Conservation (phyloP, 2,888 invertebrate genomes). For the Apocheima hispidaria region DNA sequence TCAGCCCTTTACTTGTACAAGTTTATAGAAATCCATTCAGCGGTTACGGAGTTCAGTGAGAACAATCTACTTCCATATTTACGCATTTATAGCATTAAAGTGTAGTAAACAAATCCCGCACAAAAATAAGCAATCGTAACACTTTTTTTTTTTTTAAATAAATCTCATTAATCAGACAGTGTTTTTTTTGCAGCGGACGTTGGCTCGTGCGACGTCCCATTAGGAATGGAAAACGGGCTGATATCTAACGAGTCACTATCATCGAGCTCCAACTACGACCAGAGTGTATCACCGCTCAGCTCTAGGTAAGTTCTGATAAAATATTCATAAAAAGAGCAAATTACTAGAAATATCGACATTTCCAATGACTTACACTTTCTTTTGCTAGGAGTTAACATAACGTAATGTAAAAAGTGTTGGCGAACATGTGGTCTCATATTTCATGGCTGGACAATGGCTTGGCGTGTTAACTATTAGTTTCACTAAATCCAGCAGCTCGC, state of each 20-base stretch:
- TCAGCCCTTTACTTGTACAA: no score
- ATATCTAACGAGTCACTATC: constrained; percentile 94
- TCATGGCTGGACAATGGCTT: neutral
- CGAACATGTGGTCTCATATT: neutral
- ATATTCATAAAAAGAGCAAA: neutral
- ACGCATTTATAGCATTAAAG: no score
- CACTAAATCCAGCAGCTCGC: constrained; percentile 22
- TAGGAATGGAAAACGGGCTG: constrained; percentile 95
- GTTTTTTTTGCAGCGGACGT: constrained; percentile 68
- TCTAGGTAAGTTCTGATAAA: constrained; percentile 88
- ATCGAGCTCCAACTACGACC: constrained; percentile 94
- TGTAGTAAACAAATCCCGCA: no score
- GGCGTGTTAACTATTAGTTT: constrained; percentile 15
- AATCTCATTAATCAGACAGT: neutral
- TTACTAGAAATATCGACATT: neutral
- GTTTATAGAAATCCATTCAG: no score
- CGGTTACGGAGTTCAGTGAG: no score
- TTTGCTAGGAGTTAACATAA: no score
- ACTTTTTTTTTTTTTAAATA: neutral
- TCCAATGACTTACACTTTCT: no score
- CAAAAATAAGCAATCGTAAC: no score
- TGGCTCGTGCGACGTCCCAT: constrained; percentile 90
- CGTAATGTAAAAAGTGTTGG: neutral
- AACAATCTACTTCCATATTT: no score
- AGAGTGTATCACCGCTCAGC: constrained; percentile 95